Conservation (phyloP, 2,888 invertebrate genomes). For the Microctonus hyperodae region DNA sequence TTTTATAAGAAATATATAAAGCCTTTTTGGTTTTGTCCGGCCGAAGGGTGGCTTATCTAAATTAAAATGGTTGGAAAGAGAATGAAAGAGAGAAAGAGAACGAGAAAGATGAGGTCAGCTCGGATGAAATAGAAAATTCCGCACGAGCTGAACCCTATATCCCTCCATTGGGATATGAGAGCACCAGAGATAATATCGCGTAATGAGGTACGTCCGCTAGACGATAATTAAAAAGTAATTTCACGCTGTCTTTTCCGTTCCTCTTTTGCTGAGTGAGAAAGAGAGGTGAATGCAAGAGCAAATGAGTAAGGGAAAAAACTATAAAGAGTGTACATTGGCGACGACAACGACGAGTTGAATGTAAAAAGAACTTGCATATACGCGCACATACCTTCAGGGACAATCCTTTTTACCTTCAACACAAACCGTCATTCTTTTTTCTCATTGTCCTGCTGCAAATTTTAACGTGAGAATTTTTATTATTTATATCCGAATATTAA, state of each 20-base stretch:
- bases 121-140: slow-evolving; percentile 50
- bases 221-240: slow-evolving; percentile 58
- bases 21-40: slow-evolving; percentile 27
- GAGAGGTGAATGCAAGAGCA: neutral
- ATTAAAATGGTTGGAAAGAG: slow-evolving; percentile 47
- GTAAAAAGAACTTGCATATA: neutral
- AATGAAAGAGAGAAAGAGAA: slow-evolving; percentile 4
- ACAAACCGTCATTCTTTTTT: neutral
- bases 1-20: neutral
- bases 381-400: neutral
- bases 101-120: slow-evolving; percentile 1
- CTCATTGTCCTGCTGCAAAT: neutral
- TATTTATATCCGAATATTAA: slow-evolving; percentile 15
- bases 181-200: slow-evolving; percentile 45
- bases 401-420: neutral
- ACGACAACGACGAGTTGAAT: neutral
- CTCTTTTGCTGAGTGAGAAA: slow-evolving; percentile 32
- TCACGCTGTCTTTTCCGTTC: slow-evolving; percentile 44
- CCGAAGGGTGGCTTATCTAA: slow-evolving; percentile 52
- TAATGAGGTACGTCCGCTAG: slow-evolving; percentile 54
- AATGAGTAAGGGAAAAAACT: slow-evolving; percentile 22
- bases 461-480: no score
- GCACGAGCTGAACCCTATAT: slow-evolving; percentile 42
- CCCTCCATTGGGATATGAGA: slow-evolving; percentile 34
- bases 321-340: neutral